These are phyloP conservation scores for Aythya fuligula DNA, from an alignment of 2,797 vertebrate species.

Conservation along the genomic window DNA sequence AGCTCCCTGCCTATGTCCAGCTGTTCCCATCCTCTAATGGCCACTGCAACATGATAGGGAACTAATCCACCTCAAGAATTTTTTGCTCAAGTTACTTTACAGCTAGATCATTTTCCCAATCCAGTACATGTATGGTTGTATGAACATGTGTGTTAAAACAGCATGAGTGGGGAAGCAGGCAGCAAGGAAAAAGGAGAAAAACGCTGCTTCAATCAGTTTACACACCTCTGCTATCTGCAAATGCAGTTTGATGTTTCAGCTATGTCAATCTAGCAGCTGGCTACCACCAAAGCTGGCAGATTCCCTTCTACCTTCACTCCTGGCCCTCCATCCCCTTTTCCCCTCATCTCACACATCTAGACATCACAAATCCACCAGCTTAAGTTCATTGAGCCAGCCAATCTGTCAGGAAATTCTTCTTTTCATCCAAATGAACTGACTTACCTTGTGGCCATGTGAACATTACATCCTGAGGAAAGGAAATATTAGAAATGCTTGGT, in stretches of 20 bases:
- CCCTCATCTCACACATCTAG: neutral
- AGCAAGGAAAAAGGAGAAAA: neutral
- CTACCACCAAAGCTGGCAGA: neutral
- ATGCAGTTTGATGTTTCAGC: neutral
- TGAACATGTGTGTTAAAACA: neutral
- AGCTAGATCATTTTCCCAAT: constrained; percentile 9
- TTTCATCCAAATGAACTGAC: neutral
- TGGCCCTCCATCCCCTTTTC: neutral
- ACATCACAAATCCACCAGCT: neutral
- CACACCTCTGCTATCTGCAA: neutral
- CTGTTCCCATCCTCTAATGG: constrained; percentile 28
- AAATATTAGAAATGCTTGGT: neutral
- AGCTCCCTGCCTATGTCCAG: constrained; percentile 13
- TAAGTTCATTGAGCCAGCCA: neutral
- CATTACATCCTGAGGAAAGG: neutral
- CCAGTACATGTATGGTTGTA: neutral
- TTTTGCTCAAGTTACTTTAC: constrained; percentile 38
- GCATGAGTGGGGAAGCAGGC: neutral
- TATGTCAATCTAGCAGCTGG: neutral
- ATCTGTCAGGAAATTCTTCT: neutral
- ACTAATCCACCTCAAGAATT: constrained; percentile 37
- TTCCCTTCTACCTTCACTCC: neutral
- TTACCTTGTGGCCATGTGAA: neutral
- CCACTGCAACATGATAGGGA: neutral
- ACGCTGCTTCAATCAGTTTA: neutral